Conservation (phyloP, 2,888 invertebrate species). For the Eristalis intricaria region DNA sequence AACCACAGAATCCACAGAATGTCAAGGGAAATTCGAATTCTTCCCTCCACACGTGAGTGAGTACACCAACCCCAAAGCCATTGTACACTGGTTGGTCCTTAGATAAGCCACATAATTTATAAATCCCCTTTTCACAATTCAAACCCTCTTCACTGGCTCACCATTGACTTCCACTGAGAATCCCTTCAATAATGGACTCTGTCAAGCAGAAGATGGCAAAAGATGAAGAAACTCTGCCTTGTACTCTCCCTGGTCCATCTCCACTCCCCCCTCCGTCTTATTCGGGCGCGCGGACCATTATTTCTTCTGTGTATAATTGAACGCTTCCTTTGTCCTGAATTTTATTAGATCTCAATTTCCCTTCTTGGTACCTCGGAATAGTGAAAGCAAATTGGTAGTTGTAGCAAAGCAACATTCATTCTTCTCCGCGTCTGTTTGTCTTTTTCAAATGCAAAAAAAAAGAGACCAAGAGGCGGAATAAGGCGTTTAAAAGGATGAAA, state of each 20-base stretch:
- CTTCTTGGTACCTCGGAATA: slow-evolving; percentile 54
- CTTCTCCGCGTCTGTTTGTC: slow-evolving; percentile 12
- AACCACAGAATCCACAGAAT: background rate
- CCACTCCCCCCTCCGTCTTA: no score
- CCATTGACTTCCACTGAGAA: slow-evolving; percentile 5
- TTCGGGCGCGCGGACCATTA: slow-evolving; percentile 30
- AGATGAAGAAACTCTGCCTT: slow-evolving; percentile 9
- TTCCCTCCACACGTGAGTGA: background rate
- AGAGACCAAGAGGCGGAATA: background rate
- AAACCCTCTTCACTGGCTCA: background rate
- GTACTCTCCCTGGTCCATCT: background rate
- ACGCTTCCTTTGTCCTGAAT: slow-evolving; percentile 68
- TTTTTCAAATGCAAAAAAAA: background rate
- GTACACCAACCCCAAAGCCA: background rate
- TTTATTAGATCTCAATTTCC: slow-evolving; percentile 70
- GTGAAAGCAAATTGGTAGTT: slow-evolving; percentile 50
- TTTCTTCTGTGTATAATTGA: slow-evolving; percentile 65
- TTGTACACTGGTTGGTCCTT: background rate
- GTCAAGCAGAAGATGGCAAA: slow-evolving; percentile 21
- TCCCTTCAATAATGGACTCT: slow-evolving; percentile 30
- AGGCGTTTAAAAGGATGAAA: slow-evolving; percentile 37
- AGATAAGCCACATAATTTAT: background rate
- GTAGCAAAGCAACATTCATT: slow-evolving; percentile 33
- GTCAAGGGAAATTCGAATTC: background rate
- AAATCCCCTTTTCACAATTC: background rate